Evolutionary conservation across 64 coral and sea anemone genomes (phyloP), one percentile per base, ranked within the genome.

Genomic region (Dendrophyllia cribrosa): DNA sequence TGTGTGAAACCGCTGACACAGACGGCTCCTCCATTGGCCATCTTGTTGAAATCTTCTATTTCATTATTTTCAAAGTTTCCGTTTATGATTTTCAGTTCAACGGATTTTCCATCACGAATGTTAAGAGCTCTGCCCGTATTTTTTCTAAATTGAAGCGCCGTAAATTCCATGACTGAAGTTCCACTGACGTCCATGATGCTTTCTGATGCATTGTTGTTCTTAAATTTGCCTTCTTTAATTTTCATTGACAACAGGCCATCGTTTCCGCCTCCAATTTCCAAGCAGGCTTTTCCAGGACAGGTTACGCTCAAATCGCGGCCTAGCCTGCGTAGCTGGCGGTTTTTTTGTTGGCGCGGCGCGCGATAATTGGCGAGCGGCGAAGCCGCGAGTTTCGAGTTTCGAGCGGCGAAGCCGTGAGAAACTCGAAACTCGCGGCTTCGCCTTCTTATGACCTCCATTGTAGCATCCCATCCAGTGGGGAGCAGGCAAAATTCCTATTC

Each of bases 1-100:
- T 84, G 45, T 22, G 20, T 68, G 11, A 84, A 67, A 50, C 62
- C 45, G 45, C 80, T 84, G 80, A 84, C 62, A 12, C 22, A 23
- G 7, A 84, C 62, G 13, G 80, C 80, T n/a, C 62, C 80, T 67
- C 80, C 80, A 9, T 84, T 16, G 5, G 43, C 16, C 1, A 9
- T 3, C 3, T 43, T 17, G 46, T 75, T 5, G 13, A 73, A 26
- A 44, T 83, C 3, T 19, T 13, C n/a, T 26, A 83, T 48, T 7
- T 65, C 19, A 26, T 84, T 66, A 20, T 24, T 6, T 23, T 16
- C 44, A 49, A 84, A 84, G 60, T 64, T 67, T 9, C 43, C 60
- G 9, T 67, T 44, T 2, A 16, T 11, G 22, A 77, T 77, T 53
- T 77, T 77, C 4, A 75, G 72, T 50, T 75, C 46, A 16, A 68